A percentile compares a stretch with the other conserved stretches of the same genome.
phyloP scores from a whole-genome alignment of 2,113 vertebrate genomes.

The Carassius carassius region DNA sequence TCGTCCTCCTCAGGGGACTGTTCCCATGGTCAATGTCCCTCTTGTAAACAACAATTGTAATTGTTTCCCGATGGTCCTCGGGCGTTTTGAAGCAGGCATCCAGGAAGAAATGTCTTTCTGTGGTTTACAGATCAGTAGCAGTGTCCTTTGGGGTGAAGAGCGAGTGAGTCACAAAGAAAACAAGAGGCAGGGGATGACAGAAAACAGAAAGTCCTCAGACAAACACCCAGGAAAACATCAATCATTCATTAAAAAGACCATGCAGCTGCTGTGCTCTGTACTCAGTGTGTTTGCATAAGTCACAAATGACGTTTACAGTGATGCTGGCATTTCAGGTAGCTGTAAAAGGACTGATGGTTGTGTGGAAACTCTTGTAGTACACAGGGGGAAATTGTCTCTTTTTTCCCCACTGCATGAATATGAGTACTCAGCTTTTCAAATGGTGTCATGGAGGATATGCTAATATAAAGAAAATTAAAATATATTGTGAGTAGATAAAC shows the following conservation, averaged over 20 bases:
- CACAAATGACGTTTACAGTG: slow-evolving; percentile 1
- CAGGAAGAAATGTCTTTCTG: slow-evolving; percentile 50
- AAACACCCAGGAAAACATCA: slow-evolving; percentile 48
- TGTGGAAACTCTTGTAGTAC: background rate
- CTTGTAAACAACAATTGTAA: slow-evolving; percentile 53
- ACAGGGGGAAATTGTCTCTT: no score
- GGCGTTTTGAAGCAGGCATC: slow-evolving; percentile 35
- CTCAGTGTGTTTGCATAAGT: slow-evolving; percentile 15
- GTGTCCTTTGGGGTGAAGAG: slow-evolving; percentile 23
- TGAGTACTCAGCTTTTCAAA: no score
- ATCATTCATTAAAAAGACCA: slow-evolving; percentile 21
- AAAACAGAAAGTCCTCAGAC: slow-evolving; percentile 35
- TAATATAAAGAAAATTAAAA: no score
- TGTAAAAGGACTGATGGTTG: background rate
- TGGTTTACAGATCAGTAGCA: slow-evolving; percentile 47
- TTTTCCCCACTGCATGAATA: no score
- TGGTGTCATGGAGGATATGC: no score
- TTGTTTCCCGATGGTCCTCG: slow-evolving; percentile 57
- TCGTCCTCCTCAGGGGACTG: background rate
- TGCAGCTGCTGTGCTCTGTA: slow-evolving; percentile 24
- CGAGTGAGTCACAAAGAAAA: slow-evolving; percentile 17
- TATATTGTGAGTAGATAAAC: no score
- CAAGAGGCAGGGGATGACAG: slow-evolving; percentile 16
- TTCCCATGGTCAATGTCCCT: slow-evolving; percentile 44
- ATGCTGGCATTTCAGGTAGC: background rate